These are phyloP conservation scores for Metacarcinus magister DNA, from an alignment of 2,888 invertebrate genomes.

Conservation along the genomic window DNA sequence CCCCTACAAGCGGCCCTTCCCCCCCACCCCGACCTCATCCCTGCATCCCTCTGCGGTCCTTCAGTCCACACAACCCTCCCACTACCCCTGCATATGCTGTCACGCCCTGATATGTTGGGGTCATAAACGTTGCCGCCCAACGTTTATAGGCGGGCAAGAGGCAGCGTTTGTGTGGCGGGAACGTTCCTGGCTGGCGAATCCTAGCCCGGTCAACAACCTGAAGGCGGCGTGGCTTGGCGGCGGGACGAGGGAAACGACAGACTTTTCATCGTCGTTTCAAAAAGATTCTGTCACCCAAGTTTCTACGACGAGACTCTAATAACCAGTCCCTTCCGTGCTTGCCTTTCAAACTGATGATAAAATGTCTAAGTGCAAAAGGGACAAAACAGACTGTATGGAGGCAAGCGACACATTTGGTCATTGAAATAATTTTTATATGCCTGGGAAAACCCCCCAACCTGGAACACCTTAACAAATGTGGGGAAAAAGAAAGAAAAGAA, in stretches of 20 bases:
- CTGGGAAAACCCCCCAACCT: not conserved
- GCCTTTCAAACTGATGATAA: not conserved
- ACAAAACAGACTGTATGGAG: not conserved
- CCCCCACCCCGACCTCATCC: not conserved
- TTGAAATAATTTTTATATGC: not conserved
- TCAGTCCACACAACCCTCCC: conserved; percentile 37
- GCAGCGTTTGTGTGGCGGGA: conserved; percentile 42
- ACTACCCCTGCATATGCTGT: conserved; percentile 44
- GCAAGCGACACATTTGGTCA: not conserved
- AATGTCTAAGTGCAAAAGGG: not conserved
- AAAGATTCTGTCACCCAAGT: not conserved
- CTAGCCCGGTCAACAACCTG: not conserved
- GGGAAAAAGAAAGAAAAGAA: not conserved
- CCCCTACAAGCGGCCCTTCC: not conserved
- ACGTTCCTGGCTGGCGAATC: conserved; percentile 36
- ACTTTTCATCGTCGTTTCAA: conserved; percentile 51
- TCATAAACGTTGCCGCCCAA: conserved; percentile 34
- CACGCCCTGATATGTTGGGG: conserved; percentile 46
- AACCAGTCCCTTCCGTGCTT: not conserved
- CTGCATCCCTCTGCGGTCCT: not conserved
- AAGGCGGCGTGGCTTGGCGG: conserved; percentile 1
- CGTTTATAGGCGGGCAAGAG: conserved; percentile 40
- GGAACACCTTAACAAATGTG: not conserved
- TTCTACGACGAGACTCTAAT: not conserved
- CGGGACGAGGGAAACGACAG: not conserved